Conservation (phyloP, 2,113 vertebrate species). For the Nesogale talazaci region DNA sequence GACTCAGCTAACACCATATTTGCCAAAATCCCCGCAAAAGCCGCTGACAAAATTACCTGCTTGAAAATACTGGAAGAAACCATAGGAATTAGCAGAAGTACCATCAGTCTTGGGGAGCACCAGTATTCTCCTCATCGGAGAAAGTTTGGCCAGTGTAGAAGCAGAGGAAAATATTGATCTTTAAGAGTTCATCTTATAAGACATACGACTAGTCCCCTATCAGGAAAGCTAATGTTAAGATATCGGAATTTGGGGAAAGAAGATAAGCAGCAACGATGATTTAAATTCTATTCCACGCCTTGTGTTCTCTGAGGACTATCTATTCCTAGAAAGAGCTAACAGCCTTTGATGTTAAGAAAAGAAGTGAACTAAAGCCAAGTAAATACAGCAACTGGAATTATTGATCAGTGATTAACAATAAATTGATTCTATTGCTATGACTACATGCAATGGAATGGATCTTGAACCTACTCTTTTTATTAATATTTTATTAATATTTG, state of each 20-base stretch:
- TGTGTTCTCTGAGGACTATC: not conserved
- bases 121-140: not conserved
- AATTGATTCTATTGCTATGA: slow-evolving; percentile 59
- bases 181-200: not conserved
- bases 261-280: not conserved
- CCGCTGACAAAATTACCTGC: not conserved
- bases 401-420: slow-evolving; percentile 51
- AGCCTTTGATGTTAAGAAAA: slow-evolving; percentile 18
- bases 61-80: not conserved
- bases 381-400: slow-evolving; percentile 38
- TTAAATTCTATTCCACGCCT: not conserved
- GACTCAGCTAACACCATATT: not conserved
- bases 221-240: slow-evolving; percentile 20
- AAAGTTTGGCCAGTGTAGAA: not conserved
- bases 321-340: slow-evolving; percentile 16
- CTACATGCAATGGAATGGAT: slow-evolving; percentile 50
- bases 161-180: not conserved
- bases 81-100: not conserved
- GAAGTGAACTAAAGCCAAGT: slow-evolving; percentile 21
- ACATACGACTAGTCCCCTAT: not conserved
- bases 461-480: slow-evolving; percentile 31
- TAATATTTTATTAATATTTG: slow-evolving; percentile 71
- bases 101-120: not conserved
- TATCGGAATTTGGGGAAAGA: not conserved
- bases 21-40: not conserved